These are phyloP conservation scores for Metaphire vulgaris DNA, from an alignment of 1,140 invertebrate genomes.

Conservation along the genomic window DNA sequence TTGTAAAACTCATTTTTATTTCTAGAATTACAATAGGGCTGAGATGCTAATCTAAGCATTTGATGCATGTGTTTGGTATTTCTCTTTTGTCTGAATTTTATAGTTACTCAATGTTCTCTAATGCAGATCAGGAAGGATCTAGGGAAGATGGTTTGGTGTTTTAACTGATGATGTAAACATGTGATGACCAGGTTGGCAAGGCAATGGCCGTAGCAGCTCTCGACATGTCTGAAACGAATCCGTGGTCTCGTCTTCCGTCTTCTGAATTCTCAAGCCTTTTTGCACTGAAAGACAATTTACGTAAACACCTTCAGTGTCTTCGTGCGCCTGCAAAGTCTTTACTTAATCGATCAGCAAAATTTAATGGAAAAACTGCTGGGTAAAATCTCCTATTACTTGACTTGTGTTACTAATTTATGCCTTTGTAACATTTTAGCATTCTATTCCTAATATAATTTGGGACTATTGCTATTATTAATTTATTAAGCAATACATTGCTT, in stretches of 20 bases:
- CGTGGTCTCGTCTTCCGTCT: constrained; percentile 67
- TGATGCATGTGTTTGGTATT: too few relatives aligned
- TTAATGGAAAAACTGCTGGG: background rate
- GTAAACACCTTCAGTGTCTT: constrained; percentile 47
- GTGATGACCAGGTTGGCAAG: constrained; percentile 73
- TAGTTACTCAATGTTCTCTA: too few relatives aligned
- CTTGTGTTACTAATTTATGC: background rate
- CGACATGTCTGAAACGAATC: constrained; percentile 69
- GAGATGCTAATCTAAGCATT: too few relatives aligned
- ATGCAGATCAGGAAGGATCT: too few relatives aligned
- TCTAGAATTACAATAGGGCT: too few relatives aligned
- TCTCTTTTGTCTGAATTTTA: too few relatives aligned
- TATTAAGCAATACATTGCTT: background rate
- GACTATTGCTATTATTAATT: background rate
- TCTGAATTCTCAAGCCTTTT: constrained; percentile 69
- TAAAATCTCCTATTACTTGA: background rate
- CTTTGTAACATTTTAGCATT: background rate
- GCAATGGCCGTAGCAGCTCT: constrained; percentile 72
- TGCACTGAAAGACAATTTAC: constrained; percentile 65
- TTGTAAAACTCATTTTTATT: too few relatives aligned
- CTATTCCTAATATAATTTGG: background rate
- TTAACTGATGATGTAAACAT: too few relatives aligned
- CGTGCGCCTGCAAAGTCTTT: constrained; percentile 35
- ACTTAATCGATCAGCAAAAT: background rate
- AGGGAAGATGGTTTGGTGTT: too few relatives aligned